These are phyloP conservation scores for Panthera uncia DNA, from an alignment of 2,113 vertebrate genomes.

Conservation along the genomic window DNA sequence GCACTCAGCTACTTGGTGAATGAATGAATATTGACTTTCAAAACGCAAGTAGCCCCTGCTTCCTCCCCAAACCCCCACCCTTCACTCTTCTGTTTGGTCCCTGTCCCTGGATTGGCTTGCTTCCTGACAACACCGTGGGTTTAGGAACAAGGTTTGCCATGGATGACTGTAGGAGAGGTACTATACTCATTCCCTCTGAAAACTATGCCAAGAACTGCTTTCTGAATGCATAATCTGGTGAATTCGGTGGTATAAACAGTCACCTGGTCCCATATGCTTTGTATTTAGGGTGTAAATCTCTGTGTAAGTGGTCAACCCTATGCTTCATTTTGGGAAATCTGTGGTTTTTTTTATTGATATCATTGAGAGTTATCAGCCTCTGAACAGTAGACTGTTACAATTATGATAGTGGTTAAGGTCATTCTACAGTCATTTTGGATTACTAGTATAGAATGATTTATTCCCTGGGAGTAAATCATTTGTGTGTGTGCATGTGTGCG, in stretches of 20 bases:
- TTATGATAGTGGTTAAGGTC: background rate
- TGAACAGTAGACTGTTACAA: background rate
- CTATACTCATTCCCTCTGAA: background rate
- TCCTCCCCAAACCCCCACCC: rapidly evolving
- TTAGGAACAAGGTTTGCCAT: background rate
- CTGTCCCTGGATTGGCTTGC: background rate
- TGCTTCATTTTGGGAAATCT: background rate
- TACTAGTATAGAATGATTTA: background rate
- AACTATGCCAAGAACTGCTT: background rate
- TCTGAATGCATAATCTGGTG: background rate
- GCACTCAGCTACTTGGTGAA: background rate
- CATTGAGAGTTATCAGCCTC: background rate
- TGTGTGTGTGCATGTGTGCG: too few species aligned
- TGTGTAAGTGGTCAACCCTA: background rate
- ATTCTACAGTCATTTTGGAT: background rate
- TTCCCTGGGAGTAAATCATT: background rate
- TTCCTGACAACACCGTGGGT: background rate
- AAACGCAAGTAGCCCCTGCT: background rate
- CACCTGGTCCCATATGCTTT: background rate
- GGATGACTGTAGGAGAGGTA: background rate
- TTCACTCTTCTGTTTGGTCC: background rate
- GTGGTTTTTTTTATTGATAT: background rate
- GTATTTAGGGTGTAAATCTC: background rate
- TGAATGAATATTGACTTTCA: background rate
- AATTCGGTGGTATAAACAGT: background rate